A percentile compares a stretch with the other conserved stretches of the same genome.
phyloP scores from a whole-genome alignment of 1,140 invertebrate species.

The Littorina saxatilis region DNA sequence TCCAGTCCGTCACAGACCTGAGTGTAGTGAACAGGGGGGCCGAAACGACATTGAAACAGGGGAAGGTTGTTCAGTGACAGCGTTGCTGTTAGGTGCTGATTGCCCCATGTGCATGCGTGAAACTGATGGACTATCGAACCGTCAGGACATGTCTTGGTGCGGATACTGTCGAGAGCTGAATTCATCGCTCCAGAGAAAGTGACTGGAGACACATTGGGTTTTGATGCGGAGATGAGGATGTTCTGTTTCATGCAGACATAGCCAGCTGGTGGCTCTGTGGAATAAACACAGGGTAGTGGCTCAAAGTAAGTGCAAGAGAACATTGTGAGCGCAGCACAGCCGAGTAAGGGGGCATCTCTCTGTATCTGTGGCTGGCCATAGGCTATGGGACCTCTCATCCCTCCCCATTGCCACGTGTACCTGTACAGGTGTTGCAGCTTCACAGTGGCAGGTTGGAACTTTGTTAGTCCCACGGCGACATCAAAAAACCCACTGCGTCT shows the following conservation, averaged over 20 bases:
- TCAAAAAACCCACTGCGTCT: background rate
- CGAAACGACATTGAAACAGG: background rate
- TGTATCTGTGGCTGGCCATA: background rate
- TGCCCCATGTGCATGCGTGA: background rate
- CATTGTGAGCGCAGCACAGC: constrained; percentile 4
- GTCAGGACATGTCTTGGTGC: background rate
- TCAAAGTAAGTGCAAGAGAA: background rate
- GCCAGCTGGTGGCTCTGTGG: background rate
- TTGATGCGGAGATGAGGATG: too few species aligned
- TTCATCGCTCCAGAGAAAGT: too few species aligned
- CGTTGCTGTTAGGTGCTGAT: too few species aligned
- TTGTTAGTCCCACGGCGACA: background rate
- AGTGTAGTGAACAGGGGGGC: constrained; percentile 13
- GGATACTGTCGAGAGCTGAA: too few species aligned
- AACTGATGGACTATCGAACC: constrained; percentile 6
- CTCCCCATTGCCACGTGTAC: constrained; percentile 27
- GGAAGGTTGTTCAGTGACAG: background rate
- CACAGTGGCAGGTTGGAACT: background rate
- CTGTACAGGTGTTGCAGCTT: constrained; percentile 2
- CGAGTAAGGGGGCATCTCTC: background rate
- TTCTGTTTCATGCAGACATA: constrained; percentile 23
- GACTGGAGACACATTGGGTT: too few species aligned
- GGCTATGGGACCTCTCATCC: background rate
- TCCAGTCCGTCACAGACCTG: constrained; percentile 38
- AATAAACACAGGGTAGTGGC: background rate